Conservation (phyloP, 2,797 vertebrate genomes). For the Tolypeutes matacus region DNA sequence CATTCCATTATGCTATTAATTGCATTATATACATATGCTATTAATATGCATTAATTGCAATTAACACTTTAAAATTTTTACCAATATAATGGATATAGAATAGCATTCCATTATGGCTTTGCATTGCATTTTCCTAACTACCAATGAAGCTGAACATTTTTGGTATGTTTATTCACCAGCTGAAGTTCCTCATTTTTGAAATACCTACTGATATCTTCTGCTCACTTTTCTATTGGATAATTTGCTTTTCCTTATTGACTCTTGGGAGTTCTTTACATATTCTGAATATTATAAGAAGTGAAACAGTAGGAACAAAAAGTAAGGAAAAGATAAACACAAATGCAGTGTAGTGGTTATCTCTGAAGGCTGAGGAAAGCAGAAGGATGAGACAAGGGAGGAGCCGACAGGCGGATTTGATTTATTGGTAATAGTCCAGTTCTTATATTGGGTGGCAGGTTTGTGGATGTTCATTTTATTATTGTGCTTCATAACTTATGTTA, state of each 20-base stretch:
- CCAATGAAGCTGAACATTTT: not conserved
- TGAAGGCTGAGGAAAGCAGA: not conserved
- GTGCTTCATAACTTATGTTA: too few species aligned
- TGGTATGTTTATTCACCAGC: too few species aligned
- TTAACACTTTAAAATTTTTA: not conserved
- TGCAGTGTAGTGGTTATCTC: not conserved
- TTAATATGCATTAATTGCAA: too few species aligned
- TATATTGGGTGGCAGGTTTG: too few species aligned
- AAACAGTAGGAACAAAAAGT: not conserved
- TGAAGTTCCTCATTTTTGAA: not conserved
- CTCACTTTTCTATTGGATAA: not conserved
- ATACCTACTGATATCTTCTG: not conserved
- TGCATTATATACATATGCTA: too few species aligned
- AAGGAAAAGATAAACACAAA: not conserved
- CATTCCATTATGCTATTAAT: too few species aligned
- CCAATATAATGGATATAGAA: not conserved
- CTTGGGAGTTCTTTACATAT: not conserved
- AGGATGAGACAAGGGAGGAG: not conserved
- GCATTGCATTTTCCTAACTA: not conserved
- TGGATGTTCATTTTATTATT: too few species aligned
- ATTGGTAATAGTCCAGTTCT: too few species aligned
- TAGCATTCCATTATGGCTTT: not conserved
- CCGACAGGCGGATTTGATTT: too few species aligned
- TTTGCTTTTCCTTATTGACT: not conserved
- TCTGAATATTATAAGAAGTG: not conserved